phyloP scores from a whole-genome alignment of 2,888 invertebrate genomes.

The Caenorhabditis drosophilae region DNA sequence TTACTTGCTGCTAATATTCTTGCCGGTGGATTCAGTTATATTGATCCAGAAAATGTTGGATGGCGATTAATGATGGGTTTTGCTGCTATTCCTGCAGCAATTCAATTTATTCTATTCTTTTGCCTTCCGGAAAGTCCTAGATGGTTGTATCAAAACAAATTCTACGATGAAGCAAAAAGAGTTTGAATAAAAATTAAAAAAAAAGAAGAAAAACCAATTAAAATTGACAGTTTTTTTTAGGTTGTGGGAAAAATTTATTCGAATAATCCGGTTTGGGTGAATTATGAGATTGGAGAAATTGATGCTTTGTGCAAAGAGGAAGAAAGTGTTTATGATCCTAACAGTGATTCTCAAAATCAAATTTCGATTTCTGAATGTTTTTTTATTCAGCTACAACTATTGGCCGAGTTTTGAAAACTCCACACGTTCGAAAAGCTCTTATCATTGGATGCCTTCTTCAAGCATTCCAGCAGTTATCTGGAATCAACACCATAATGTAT shows the following conservation, averaged over 20 bases:
- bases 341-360: too few relatives aligned
- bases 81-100: constrained; percentile 72
- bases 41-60: constrained; percentile 69
- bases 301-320: constrained; percentile 6
- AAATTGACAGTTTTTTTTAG: too few relatives aligned
- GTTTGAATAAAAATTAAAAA: constrained; percentile 3
- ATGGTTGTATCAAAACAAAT: constrained; percentile 46
- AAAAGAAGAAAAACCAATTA: too few relatives aligned
- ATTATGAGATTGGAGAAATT: constrained; percentile 48
- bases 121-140: constrained; percentile 74
- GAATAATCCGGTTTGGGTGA: constrained; percentile 42
- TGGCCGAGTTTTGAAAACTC: constrained; percentile 39
- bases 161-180: constrained; percentile 27
- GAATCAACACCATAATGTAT: constrained; percentile 74
- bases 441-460: constrained; percentile 73
- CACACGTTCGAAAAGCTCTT: constrained; percentile 69
- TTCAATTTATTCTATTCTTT: constrained; percentile 73
- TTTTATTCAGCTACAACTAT: constrained; percentile 17
- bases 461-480: constrained; percentile 73
- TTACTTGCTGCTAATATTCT: constrained; percentile 72
- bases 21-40: constrained; percentile 72
- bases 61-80: constrained; percentile 68
- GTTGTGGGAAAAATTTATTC: constrained; percentile 38
- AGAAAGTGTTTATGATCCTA: too few relatives aligned
- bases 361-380: too few relatives aligned